These are phyloP conservation scores for Trichonephila clavata DNA, from an alignment of 1,140 invertebrate species.

Conservation along the genomic window DNA sequence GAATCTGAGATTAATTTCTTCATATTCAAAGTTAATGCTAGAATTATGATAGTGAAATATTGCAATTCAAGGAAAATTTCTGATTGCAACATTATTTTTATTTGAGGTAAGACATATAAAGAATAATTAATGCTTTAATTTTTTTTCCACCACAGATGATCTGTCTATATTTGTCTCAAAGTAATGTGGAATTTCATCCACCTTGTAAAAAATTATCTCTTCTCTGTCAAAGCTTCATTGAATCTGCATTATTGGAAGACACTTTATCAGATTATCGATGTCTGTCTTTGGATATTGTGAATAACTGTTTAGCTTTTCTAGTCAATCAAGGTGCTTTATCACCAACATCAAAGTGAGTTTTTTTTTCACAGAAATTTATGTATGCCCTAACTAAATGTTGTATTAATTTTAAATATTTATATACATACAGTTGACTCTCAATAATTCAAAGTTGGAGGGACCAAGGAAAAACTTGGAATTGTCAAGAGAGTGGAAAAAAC, in stretches of 20 bases:
- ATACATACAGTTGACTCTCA: too few relatives aligned
- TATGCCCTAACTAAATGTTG: too few relatives aligned
- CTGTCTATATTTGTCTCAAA: slow-evolving; percentile 10
- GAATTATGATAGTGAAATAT: too few relatives aligned
- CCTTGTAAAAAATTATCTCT: slow-evolving; percentile 35
- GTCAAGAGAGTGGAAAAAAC: too few relatives aligned
- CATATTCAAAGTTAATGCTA: too few relatives aligned
- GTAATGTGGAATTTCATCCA: neutral
- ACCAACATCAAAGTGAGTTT: slow-evolving; percentile 47
- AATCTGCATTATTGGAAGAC: slow-evolving; percentile 16
- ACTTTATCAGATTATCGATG: slow-evolving; percentile 62
- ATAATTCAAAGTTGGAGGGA: too few relatives aligned
- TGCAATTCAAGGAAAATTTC: too few relatives aligned
- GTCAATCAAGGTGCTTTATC: slow-evolving; percentile 55
- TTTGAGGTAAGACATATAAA: too few relatives aligned
- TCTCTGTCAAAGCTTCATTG: slow-evolving; percentile 56
- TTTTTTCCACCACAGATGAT: slow-evolving; percentile 26
- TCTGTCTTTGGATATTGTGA: slow-evolving; percentile 72
- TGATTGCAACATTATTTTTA: too few relatives aligned
- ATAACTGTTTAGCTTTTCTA: slow-evolving; percentile 67
- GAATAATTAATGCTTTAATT: neutral
- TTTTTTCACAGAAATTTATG: too few relatives aligned
- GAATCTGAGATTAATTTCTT: too few relatives aligned
- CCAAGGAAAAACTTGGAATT: too few relatives aligned
- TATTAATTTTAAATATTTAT: neutral